Evolutionary conservation across 2,113 vertebrate species (phyloP), one percentile per base, ranked within the genome.

Genomic region (Castor canadensis): DNA sequence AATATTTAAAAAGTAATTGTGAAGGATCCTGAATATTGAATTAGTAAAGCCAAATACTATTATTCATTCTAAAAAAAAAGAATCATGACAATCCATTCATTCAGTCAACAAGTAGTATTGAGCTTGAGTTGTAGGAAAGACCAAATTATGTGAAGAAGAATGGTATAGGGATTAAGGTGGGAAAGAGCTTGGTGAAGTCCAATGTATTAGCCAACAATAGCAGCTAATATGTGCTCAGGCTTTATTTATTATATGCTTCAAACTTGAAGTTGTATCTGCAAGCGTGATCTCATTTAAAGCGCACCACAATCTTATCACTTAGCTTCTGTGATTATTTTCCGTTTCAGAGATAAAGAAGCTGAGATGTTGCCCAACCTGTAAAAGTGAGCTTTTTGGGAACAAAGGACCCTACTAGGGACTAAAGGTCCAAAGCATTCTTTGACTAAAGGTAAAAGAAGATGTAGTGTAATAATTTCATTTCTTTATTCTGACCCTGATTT

Each of bases 1-100:
- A 91, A 69, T 79, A 95, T 89, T 87, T 87, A 45, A 81, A 69
- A 93, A 62, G 30, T 76, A 64, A 75, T 76, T 49, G 16, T 67
- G 54, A 64, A 62, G 56, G 62, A 45, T 64, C 1, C 35, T 91
- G 35, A 89, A 56, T 88, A 86, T 43, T 91, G 30, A 91, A 52
- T 80, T 96, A 93, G 11, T 71, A 93, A 86, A 88, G 28, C 6
- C 16, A 58, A 75, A 66, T 73, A 28, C 32, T 72, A 87, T 87
- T 62, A 87, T 84, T 40, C 80, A 64, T 69, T 87, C 35, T 93
- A 71, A 88, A 75, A 82, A 93, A n/a, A 73, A 75, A 12, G 4
- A 45, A 85, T 66, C 72, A 56, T 62, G 28, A 32, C 15, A 58
- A 71, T 58, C 47, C 56, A 71, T 92, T 75, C 24, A 76, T 35